These are phyloP conservation scores for Vipera ursinii DNA, from an alignment of 2,797 vertebrate genomes.

Conservation along the genomic window DNA sequence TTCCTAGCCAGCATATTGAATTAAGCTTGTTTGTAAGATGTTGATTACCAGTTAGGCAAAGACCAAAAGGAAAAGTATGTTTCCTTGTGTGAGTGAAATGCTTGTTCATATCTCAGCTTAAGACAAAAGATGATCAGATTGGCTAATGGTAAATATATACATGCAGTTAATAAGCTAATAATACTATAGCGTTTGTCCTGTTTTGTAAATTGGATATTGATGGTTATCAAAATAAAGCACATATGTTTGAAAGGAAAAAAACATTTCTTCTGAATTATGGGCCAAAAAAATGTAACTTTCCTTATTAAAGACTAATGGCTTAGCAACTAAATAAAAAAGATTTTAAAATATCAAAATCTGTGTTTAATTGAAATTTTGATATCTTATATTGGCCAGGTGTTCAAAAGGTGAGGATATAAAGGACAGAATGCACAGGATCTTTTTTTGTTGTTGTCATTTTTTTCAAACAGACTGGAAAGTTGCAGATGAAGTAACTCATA, in stretches of 20 bases:
- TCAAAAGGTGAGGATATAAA: neutral
- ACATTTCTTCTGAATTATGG: neutral
- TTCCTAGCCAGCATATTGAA: neutral
- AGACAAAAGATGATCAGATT: neutral
- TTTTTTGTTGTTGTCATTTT: neutral
- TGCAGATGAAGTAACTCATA: neutral
- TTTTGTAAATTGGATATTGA: neutral
- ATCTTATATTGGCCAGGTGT: neutral
- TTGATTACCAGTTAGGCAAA: neutral
- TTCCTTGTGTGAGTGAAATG: neutral
- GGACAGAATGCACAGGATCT: neutral
- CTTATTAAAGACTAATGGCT: neutral
- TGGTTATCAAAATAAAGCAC: neutral
- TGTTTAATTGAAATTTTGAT: neutral
- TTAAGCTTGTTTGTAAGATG: neutral
- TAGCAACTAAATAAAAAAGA: neutral
- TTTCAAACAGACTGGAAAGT: neutral
- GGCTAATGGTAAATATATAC: neutral
- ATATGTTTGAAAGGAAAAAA: neutral
- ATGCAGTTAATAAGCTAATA: neutral
- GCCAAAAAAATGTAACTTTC: neutral
- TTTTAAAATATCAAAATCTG: neutral
- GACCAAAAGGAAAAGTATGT: neutral
- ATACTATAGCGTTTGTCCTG: neutral
- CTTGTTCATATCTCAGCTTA: neutral